Evolutionary conservation across 2,888 invertebrate genomes (phyloP).

Genomic region (Omphaloscelis lunosa): DNA sequence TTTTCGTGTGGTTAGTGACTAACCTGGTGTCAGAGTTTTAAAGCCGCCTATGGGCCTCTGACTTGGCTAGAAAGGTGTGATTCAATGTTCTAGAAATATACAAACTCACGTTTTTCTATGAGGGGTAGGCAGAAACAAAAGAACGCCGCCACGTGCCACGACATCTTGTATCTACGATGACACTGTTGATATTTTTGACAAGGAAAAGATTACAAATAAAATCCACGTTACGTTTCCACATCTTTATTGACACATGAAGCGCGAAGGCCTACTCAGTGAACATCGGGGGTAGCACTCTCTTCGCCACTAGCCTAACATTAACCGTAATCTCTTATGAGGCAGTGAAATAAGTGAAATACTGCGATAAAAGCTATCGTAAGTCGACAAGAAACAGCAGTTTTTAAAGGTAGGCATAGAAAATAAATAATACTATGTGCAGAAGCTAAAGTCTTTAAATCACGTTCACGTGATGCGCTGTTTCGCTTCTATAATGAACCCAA

Average conservation of each 20-base stretch:
- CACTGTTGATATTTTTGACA: not conserved
- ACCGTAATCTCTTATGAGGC: conserved; percentile 83
- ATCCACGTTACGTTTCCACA: conserved; percentile 77
- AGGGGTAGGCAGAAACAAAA: not conserved
- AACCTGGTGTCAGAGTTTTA: too few relatives aligned
- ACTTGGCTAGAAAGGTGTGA: too few relatives aligned
- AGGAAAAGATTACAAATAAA: conserved; percentile 53
- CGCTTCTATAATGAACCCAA: not conserved
- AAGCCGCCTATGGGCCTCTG: too few relatives aligned
- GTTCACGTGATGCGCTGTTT: not conserved
- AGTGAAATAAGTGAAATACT: conserved; percentile 76
- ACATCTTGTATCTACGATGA: not conserved
- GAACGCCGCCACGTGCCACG: not conserved
- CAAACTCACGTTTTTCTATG: not conserved
- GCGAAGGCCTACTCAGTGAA: conserved; percentile 82
- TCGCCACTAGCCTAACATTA: conserved; percentile 78
- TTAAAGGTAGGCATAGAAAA: not conserved
- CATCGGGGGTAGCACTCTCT: conserved; percentile 74
- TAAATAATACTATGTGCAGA: not conserved
- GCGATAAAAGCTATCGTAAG: conserved; percentile 45
- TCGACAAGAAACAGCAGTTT: conserved; percentile 11
- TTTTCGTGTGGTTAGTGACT: too few relatives aligned
- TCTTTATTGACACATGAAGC: conserved; percentile 89
- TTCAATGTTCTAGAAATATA: not conserved
- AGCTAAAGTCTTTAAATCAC: not conserved